Percentiles rank a stretch among this genome's conserved stretches.
Evolutionary conservation across 1,140 invertebrate species (phyloP).

Genomic region (Drosophila baimaii): DNA sequence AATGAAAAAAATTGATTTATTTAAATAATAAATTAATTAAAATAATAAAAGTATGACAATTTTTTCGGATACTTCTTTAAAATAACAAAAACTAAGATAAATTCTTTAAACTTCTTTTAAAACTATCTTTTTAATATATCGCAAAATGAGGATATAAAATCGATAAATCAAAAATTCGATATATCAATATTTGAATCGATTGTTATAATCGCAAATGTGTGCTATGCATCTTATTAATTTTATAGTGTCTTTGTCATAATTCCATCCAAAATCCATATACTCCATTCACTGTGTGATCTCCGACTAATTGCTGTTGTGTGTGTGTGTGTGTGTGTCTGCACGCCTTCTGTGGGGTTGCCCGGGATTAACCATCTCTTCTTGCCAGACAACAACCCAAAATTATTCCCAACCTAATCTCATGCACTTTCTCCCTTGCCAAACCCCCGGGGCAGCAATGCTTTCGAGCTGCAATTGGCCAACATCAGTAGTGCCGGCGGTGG

Average conservation of each 20-base stretch:
- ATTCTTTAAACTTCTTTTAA: too few species aligned
- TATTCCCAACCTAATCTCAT: slow-evolving; percentile 26
- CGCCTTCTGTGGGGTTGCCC: slow-evolving; percentile 2
- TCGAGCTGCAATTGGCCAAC: slow-evolving; percentile 58
- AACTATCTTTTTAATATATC: too few species aligned
- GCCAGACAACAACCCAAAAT: slow-evolving; percentile 15
- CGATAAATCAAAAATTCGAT: too few species aligned
- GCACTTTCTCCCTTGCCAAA: slow-evolving; percentile 34
- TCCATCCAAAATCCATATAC: neutral
- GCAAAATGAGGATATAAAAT: too few species aligned
- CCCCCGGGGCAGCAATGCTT: slow-evolving; percentile 54
- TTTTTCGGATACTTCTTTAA: too few species aligned
- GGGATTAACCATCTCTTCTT: neutral
- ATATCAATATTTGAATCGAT: too few species aligned
- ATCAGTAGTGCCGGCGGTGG: slow-evolving; percentile 34
- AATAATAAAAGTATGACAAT: too few species aligned
- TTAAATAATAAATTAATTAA: too few species aligned
- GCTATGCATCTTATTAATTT: neutral
- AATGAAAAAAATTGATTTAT: too few species aligned
- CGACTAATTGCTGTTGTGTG: slow-evolving; percentile 28
- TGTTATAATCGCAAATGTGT: neutral
- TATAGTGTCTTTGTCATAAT: neutral
- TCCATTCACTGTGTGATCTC: neutral
- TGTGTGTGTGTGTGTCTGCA: slow-evolving; percentile 28
- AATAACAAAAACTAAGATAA: too few species aligned